Evolutionary conservation across 2,113 vertebrate genomes (phyloP).

Genomic region (Apaloderma vittatum): DNA sequence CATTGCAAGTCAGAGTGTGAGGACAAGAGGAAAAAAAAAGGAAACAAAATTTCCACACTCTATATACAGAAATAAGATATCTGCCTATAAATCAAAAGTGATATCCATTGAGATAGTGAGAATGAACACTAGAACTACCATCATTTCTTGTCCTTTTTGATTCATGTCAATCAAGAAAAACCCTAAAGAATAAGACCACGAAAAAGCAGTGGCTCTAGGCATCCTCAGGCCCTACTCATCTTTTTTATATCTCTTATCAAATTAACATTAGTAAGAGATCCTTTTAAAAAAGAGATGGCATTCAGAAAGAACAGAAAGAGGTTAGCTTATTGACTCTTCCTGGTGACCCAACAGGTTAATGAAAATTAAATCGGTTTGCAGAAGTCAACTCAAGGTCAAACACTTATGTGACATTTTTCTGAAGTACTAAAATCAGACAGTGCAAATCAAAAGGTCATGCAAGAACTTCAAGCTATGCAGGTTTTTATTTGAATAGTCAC

Average conservation of each 20-base stretch:
- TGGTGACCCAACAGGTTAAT: not conserved
- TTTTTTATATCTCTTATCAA: not conserved
- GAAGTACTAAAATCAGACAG: not conserved
- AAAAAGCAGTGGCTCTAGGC: not conserved
- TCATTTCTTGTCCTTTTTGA: not conserved
- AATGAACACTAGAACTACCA: not conserved
- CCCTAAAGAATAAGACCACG: not conserved
- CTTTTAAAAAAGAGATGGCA: not conserved
- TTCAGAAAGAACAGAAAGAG: not conserved
- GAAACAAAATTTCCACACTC: not conserved
- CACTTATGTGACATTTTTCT: not conserved
- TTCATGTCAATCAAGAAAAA: not conserved
- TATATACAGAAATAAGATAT: not conserved
- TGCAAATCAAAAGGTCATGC: not conserved
- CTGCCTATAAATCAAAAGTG: not conserved
- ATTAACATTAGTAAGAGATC: not conserved
- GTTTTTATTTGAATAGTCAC: not conserved
- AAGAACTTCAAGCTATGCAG: not conserved
- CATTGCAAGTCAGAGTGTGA: not conserved
- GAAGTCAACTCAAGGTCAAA: not conserved
- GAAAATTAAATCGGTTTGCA: not conserved
- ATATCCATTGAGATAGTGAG: not conserved
- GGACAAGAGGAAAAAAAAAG: not conserved
- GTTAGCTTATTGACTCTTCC: not conserved
- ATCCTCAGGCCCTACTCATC: not conserved